phyloP scores from a whole-genome alignment of 1,140 invertebrate species.

The Diplogasteroides magnus region DNA sequence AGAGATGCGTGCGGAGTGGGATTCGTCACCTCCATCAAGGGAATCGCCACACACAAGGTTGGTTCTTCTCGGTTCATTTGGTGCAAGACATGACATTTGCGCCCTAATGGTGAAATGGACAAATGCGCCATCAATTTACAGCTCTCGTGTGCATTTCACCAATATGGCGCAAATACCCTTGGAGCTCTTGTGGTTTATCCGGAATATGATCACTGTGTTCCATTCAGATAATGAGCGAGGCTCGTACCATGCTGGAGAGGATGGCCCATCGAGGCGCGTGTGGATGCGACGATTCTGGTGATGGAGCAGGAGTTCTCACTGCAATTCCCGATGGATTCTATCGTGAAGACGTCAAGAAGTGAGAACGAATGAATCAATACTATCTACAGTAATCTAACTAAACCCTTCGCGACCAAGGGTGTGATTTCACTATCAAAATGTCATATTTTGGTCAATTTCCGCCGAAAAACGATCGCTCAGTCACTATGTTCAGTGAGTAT shows the following conservation, averaged over 20 bases:
- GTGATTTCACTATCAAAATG: too few relatives aligned
- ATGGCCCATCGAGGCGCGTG: slow-evolving; percentile 98
- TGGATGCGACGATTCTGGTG: slow-evolving; percentile 94
- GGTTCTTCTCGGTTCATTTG: slow-evolving; percentile 38
- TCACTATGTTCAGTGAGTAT: too few relatives aligned
- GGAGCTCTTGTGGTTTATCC: slow-evolving; percentile 12
- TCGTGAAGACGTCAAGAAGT: slow-evolving; percentile 71
- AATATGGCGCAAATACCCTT: neutral
- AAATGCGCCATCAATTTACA: too few relatives aligned
- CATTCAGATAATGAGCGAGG: slow-evolving; percentile 86
- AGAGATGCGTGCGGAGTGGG: slow-evolving; percentile 96
- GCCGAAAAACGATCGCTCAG: too few relatives aligned
- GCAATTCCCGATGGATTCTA: slow-evolving; percentile 93
- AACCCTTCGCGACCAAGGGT: too few relatives aligned
- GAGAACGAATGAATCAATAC: too few relatives aligned
- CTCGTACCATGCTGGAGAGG: slow-evolving; percentile 80
- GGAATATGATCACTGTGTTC: too few relatives aligned
- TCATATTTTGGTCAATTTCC: too few relatives aligned
- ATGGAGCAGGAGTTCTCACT: slow-evolving; percentile 90
- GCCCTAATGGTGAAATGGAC: too few relatives aligned
- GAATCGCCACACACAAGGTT: slow-evolving; percentile 82
- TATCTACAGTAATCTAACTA: too few relatives aligned
- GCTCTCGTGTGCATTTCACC: neutral
- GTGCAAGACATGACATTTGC: neutral
- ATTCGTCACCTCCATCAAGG: slow-evolving; percentile 96